Base-by-base conservation (phyloP, 2,797 vertebrate species). In the Poeciliopsis paucimaculata region DNA sequence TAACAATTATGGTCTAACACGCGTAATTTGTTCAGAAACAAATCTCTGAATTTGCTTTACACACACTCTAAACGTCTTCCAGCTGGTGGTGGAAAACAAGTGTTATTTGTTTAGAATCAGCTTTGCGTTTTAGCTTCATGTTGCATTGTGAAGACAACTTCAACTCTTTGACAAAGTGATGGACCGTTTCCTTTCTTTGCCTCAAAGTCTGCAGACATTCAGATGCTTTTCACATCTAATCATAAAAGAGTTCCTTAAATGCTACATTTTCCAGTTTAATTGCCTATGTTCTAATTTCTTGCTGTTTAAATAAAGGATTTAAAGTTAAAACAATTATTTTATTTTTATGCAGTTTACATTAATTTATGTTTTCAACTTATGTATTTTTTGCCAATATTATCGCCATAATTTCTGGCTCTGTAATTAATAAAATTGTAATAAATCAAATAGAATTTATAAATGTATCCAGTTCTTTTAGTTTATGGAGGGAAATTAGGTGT, bases 21-120 rank as follows among this genome's bases (percentile, higher is more conserved):
- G 34, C 7, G 5, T 71, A n/a, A 26, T 45, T 7, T 45, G 39
- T n/a, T 71, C 43, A 28, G 41, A 72, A 45, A 72, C 68, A 46
- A 55, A 74, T 74, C 39, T 41, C 73, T 55, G 31, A 41, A 74
- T 55, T 53, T 74, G 73, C 73, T 74, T 55, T 55, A 74, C 31
- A 36, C 34, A 53, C 31, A 72, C 41, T 72, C n/a, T 46, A 72
- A 46, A 46, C n/a, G n/a, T 46, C 43, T n/a, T 53, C 47, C 31
- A 53, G 49, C 72, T 74, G 72, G 72, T 74, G 72, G 36, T 41
- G 49, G 36, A 43, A 53, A 74, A 41, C 73, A 57, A 74, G 39
- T 74, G 73, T 55, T 41, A 57, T 74, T 74, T 39, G 36, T 46
- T 72, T 46, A 74, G 73, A 74, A 41, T 53, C 23, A 74, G 49